phyloP scores from a whole-genome alignment of 1,140 invertebrate species.

The Trichonephila inaurata region DNA sequence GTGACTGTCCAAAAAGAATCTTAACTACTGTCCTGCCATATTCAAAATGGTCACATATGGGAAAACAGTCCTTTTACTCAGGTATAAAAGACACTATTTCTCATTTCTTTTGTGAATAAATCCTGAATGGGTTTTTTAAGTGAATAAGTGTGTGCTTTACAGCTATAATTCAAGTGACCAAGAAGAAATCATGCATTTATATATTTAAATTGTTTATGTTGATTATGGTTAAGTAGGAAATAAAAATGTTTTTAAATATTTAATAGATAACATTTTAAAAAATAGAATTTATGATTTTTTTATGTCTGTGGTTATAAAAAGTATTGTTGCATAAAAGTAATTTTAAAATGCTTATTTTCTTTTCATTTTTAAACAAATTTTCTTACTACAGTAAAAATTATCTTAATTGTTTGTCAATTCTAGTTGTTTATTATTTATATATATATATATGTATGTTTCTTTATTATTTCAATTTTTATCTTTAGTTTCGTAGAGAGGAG shows the following conservation, averaged over 20 bases:
- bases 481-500: constrained; percentile 96
- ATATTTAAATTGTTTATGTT: no score
- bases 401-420: neutral
- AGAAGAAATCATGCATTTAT: neutral
- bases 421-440: neutral
- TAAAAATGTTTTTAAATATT: no score
- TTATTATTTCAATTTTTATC: neutral
- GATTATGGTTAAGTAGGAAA: no score
- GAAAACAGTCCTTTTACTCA: constrained; percentile 58
- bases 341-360: neutral
- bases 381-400: neutral
- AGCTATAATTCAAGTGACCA: neutral
- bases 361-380: neutral
- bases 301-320: neutral
- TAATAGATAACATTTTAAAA: no score
- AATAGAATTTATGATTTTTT: neutral
- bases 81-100: constrained; percentile 75
- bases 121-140: constrained; percentile 30
- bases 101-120: constrained; percentile 49
- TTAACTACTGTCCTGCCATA: constrained; percentile 67
- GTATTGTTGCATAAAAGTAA: neutral
- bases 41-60: constrained; percentile 64
- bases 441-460: neutral
- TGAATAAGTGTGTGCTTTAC: neutral
- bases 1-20: constrained; percentile 61